These are phyloP conservation scores for Sphenodon punctatus DNA, from an alignment of 2,797 vertebrate species.

Conservation along the genomic window DNA sequence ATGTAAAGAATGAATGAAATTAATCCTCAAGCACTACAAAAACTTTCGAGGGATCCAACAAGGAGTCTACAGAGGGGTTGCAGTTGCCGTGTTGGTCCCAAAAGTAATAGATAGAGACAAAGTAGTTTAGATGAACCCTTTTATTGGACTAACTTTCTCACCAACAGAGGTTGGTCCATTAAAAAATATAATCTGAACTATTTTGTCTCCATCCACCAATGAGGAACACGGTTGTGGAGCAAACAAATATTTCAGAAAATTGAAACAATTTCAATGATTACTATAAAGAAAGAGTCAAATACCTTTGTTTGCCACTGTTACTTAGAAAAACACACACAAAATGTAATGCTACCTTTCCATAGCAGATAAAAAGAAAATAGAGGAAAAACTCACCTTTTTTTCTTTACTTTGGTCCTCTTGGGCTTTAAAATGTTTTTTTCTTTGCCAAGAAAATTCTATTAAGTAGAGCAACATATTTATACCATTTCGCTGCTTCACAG, in stretches of 20 bases:
- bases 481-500: constrained; percentile 26
- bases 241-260: constrained; percentile 14
- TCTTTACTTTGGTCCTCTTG: constrained; percentile 20
- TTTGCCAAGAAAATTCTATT: neutral
- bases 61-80: too few species aligned
- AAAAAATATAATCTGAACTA: too few species aligned
- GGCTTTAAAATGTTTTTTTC: neutral
- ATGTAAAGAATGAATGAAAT: constrained; percentile 2
- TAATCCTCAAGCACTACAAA: neutral
- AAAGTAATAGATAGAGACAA: too few species aligned
- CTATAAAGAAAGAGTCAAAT: neutral
- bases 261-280: neutral
- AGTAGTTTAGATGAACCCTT: too few species aligned
- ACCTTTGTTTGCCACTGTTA: neutral
- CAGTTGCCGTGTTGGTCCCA: too few species aligned
- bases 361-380: constrained; percentile 11
- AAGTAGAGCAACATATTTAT: constrained; percentile 21
- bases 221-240: constrained; percentile 7
- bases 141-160: too few species aligned
- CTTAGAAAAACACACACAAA: neutral
- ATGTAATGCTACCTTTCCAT: neutral
- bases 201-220: constrained; percentile 26
- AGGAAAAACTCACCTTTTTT: constrained; percentile 26
- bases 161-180: too few species aligned
- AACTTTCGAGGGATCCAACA: constrained; percentile 53